phyloP scores from a whole-genome alignment of 1,140 invertebrate species.

The Chlorops oryzae region DNA sequence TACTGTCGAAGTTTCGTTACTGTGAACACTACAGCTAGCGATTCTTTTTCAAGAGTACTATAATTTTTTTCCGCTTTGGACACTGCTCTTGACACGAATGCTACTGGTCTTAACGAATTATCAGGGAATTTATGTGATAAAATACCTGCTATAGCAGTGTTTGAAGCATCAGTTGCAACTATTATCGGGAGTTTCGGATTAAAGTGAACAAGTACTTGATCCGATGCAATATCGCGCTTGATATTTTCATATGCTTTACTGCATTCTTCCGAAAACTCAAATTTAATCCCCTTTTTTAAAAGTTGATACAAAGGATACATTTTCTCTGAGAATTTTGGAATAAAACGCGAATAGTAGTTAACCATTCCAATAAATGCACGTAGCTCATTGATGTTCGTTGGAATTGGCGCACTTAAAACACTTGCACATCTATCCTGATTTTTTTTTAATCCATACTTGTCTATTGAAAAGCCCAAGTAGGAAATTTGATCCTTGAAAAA shows the following conservation, averaged over 20 bases:
- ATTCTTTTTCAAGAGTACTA: conserved; percentile 23
- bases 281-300: conserved; percentile 24
- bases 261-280: conserved; percentile 20
- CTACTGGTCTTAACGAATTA: conserved; percentile 9
- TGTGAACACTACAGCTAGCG: conserved; percentile 13
- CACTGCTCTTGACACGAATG: conserved; percentile 17
- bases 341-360: conserved; percentile 5
- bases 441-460: too few species aligned
- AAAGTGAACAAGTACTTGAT: conserved; percentile 14
- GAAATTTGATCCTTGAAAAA: too few species aligned
- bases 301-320: conserved; percentile 25
- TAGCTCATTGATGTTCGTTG: too few species aligned
- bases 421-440: too few species aligned
- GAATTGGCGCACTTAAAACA: too few species aligned
- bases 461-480: too few species aligned
- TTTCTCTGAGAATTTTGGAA: conserved; percentile 1
- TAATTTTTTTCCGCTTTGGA: conserved; percentile 19
- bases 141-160: conserved; percentile 14
- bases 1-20: conserved; percentile 5
- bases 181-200: conserved; percentile 14
- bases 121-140: conserved; percentile 10
- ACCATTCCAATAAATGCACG: not conserved
- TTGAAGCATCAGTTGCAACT: conserved; percentile 15
- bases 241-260: conserved; percentile 1
- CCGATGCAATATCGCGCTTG: conserved; percentile 6